Percentiles rank a stretch among this genome's conserved stretches.
These are phyloP conservation scores for Odontomachus brunneus DNA, from an alignment of 1,140 invertebrate genomes.

Conservation along the genomic window DNA sequence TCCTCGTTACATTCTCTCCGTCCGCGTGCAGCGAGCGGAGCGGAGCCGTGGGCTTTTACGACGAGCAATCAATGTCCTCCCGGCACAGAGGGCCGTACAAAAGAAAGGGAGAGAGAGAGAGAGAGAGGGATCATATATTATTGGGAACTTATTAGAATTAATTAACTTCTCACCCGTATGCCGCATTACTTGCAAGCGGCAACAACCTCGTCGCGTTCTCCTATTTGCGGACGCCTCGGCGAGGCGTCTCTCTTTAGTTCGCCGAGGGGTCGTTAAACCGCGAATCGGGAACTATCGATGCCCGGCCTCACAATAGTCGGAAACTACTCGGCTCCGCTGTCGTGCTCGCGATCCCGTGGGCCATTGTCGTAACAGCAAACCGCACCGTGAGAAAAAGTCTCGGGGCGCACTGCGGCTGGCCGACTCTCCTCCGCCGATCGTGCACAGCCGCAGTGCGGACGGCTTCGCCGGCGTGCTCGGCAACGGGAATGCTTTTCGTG, in stretches of 20 bases:
- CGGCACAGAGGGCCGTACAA: too few relatives aligned
- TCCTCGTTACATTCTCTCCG: constrained; percentile 65
- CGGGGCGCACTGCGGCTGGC: constrained; percentile 24
- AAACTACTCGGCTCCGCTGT: constrained; percentile 9
- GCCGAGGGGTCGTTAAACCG: not conserved
- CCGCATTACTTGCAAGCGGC: constrained; percentile 46
- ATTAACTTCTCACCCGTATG: constrained; percentile 77
- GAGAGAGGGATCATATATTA: constrained; percentile 59
- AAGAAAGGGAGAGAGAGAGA: too few relatives aligned
- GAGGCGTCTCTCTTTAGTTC: not conserved
- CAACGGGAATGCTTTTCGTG: constrained; percentile 24
- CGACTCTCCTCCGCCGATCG: constrained; percentile 12
- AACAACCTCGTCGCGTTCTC: constrained; percentile 16
- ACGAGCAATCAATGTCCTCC: constrained; percentile 69
- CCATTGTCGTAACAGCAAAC: constrained; percentile 48
- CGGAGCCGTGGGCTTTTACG: constrained; percentile 64
- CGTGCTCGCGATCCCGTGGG: constrained; percentile 41
- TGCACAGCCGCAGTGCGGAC: too few relatives aligned
- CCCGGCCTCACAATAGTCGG: constrained; percentile 32
- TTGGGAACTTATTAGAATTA: constrained; percentile 77
- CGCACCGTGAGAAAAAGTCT: constrained; percentile 47
- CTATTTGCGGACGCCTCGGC: constrained; percentile 13
- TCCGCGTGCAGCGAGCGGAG: constrained; percentile 1
- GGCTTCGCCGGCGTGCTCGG: constrained; percentile 5
- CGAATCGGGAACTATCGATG: constrained; percentile 38